Evolutionary conservation across 92 coral and sea anemone genomes (phyloP).

Genomic region (Phenganax marumi): DNA sequence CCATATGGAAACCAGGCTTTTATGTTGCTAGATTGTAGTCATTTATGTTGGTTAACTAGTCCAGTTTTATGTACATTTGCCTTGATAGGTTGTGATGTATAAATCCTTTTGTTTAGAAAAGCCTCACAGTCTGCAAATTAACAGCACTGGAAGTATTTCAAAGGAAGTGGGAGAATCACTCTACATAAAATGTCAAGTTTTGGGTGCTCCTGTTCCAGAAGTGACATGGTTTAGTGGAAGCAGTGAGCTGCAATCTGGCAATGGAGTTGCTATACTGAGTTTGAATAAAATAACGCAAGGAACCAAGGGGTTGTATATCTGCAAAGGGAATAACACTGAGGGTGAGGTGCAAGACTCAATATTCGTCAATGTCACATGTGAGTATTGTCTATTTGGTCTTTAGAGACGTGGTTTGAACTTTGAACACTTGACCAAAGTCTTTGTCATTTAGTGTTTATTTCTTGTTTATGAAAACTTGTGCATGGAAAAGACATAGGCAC

Average conservation of each 20-base stretch:
- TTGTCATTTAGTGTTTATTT: no score
- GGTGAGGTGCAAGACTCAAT: conserved; percentile 21
- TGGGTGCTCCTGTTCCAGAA: background rate
- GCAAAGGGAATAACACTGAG: conserved; percentile 21
- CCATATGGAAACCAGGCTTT: no score
- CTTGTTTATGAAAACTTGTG: no score
- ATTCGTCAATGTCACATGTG: background rate
- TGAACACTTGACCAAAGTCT: no score
- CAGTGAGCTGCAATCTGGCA: background rate
- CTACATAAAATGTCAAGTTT: background rate
- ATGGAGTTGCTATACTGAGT: background rate
- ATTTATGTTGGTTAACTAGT: no score
- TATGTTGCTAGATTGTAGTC: no score
- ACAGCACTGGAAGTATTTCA: background rate
- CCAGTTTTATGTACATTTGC: no score
- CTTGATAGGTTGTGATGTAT: no score
- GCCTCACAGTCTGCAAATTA: background rate
- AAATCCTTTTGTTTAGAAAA: background rate
- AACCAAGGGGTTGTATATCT: background rate
- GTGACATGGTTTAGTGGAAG: background rate
- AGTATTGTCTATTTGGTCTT: background rate
- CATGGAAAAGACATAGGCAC: no score
- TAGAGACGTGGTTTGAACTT: no score
- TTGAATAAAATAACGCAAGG: background rate
- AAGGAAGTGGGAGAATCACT: background rate